Conservation (phyloP, 2,113 vertebrate genomes). For the Perca flavescens region DNA sequence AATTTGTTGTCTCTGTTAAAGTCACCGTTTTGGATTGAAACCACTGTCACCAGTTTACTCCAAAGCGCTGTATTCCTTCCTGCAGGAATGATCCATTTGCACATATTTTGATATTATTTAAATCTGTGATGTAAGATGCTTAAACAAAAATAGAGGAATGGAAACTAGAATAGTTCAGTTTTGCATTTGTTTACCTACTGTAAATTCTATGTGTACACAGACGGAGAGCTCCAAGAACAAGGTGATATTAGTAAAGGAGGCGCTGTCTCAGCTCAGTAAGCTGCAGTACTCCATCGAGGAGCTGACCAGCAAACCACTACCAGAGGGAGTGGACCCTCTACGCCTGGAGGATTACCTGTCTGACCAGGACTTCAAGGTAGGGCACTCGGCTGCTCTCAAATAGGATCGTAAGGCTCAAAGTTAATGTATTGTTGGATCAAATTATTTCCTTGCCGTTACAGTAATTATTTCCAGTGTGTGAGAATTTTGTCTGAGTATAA, state of each 20-base stretch:
- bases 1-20: not conserved
- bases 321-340: conserved; percentile 87
- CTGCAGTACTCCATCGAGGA: conserved; percentile 85
- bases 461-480: not conserved
- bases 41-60: not conserved
- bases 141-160: not conserved
- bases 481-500: not conserved
- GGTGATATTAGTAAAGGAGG: conserved; percentile 85
- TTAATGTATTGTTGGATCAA: not conserved
- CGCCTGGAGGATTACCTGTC: conserved; percentile 86
- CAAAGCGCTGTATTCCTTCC: not conserved
- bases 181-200: not conserved
- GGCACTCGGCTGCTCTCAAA: not conserved
- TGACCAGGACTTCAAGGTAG: conserved; percentile 87
- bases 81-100: not conserved
- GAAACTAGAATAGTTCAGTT: not conserved
- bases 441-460: not conserved
- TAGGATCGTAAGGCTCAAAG: not conserved
- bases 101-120: not conserved
- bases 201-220: conserved; percentile 39
- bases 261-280: conserved; percentile 82
- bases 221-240: conserved; percentile 73
- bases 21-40: not conserved
- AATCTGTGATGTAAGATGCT: not conserved
- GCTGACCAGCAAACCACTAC: conserved; percentile 82